Conservation (phyloP, 2,888 invertebrate species). For the Pycnomerus fuliginosus region DNA sequence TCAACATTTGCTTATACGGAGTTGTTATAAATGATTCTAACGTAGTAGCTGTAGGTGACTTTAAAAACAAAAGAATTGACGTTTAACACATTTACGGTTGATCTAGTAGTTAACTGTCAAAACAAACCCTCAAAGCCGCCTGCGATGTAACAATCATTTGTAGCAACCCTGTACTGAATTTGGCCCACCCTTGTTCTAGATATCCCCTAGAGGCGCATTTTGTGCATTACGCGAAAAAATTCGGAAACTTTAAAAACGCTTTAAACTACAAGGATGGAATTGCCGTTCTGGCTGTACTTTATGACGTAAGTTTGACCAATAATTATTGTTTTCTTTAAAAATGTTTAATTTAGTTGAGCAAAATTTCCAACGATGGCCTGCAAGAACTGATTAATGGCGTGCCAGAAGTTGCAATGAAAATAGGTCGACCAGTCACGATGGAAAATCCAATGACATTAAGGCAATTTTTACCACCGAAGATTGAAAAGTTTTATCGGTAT, state of each 20-base stretch:
- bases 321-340: conserved; percentile 7
- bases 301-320: conserved; percentile 13
- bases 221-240: conserved; percentile 22
- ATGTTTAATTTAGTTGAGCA: conserved; percentile 10
- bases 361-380: conserved; percentile 14
- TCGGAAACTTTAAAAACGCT: conserved; percentile 16
- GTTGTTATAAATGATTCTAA: neutral
- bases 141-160: neutral
- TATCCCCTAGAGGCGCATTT: conserved; percentile 27
- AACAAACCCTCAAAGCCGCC: too few species aligned
- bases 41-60: too few species aligned
- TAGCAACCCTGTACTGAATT: too few species aligned
- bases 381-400: conserved; percentile 18
- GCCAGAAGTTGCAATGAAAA: conserved; percentile 11
- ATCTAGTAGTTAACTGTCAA: too few species aligned
- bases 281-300: conserved; percentile 21
- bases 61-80: too few species aligned
- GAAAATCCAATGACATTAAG: conserved; percentile 1
- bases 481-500: conserved; percentile 60
- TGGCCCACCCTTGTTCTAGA: too few species aligned
- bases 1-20: neutral
- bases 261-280: conserved; percentile 19
- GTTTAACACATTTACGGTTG: too few species aligned
- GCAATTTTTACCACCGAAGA: conserved; percentile 4
- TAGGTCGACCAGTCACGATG: conserved; percentile 5